Percentiles rank a stretch among this genome's conserved stretches.
phyloP scores from a whole-genome alignment of 2,888 invertebrate genomes.

The Mimas tiliae region DNA sequence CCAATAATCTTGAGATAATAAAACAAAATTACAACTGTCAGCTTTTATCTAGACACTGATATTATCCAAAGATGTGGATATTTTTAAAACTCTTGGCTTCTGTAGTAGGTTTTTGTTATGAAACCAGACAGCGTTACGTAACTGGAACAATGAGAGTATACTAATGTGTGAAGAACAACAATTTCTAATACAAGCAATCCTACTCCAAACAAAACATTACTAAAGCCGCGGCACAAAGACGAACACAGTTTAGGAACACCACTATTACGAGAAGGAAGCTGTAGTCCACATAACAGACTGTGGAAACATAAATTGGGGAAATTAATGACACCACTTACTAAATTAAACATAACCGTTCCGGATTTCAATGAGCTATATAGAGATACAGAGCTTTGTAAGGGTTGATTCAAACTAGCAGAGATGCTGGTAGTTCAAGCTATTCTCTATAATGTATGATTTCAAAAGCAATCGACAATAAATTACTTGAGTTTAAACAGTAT shows the following conservation, averaged over 20 bases:
- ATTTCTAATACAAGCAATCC: background rate
- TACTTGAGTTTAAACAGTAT: background rate
- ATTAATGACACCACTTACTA: slow-evolving; percentile 31
- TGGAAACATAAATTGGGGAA: slow-evolving; percentile 32
- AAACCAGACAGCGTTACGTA: too few relatives aligned
- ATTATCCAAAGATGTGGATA: too few relatives aligned
- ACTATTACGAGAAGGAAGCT: slow-evolving; percentile 6
- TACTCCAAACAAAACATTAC: background rate
- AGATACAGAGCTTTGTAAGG: slow-evolving; percentile 20
- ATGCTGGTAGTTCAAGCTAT: background rate
- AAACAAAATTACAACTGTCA: too few relatives aligned
- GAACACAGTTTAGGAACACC: background rate
- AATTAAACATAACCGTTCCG: slow-evolving; percentile 34
- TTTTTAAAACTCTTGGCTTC: too few relatives aligned
- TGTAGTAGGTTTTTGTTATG: too few relatives aligned
- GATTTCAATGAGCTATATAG: slow-evolving; percentile 32
- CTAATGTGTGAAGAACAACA: too few relatives aligned
- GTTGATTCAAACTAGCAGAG: background rate
- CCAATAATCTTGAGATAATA: too few relatives aligned
- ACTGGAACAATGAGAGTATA: too few relatives aligned
- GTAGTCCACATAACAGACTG: slow-evolving; percentile 7
- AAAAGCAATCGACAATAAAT: background rate
- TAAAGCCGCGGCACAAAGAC: background rate
- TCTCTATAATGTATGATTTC: background rate
- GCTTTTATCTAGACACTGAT: too few relatives aligned